A percentile compares a stretch with the other conserved stretches of the same genome.
These are phyloP conservation scores for Saccostrea echinata DNA, from an alignment of 1,140 invertebrate genomes.

Conservation along the genomic window DNA sequence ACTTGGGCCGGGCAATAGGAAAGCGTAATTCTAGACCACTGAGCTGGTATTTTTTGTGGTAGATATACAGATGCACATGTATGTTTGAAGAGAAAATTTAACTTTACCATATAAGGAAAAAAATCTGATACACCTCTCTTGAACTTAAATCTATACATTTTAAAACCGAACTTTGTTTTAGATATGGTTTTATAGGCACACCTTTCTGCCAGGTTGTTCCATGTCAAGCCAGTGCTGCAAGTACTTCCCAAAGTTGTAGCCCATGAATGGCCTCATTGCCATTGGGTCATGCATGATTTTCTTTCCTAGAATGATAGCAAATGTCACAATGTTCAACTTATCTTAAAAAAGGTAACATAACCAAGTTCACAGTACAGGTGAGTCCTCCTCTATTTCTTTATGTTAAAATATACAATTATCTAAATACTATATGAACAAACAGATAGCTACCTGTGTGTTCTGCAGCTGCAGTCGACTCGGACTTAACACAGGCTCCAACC, in stretches of 20 bases:
- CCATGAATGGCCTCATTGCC: constrained; percentile 99
- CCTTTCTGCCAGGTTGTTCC: constrained; percentile 80
- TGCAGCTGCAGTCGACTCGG: constrained; percentile 98
- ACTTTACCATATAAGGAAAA: no score
- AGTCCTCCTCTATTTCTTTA: not conserved
- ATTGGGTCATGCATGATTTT: constrained; percentile 99
- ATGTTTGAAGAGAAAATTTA: no score
- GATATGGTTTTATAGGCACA: constrained; percentile 11
- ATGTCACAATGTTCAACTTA: no score
- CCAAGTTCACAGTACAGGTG: no score
- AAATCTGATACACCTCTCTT: no score
- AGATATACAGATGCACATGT: no score
- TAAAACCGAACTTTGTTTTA: no score
- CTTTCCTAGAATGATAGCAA: constrained; percentile 85
- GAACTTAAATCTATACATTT: no score
- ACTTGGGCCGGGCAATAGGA: no score
- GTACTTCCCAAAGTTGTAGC: constrained; percentile 99
- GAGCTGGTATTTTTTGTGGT: no score
- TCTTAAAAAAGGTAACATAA: no score
- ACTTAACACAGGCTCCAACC: constrained; percentile 96
- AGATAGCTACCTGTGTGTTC: constrained; percentile 89
- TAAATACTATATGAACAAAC: not conserved
- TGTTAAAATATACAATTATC: not conserved
- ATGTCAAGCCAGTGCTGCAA: constrained; percentile 96
- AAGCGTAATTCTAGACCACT: no score